Evolutionary conservation across 2,797 vertebrate species (phyloP), one percentile per base, ranked within the genome.

Genomic region (Alexandromys oeconomus): DNA sequence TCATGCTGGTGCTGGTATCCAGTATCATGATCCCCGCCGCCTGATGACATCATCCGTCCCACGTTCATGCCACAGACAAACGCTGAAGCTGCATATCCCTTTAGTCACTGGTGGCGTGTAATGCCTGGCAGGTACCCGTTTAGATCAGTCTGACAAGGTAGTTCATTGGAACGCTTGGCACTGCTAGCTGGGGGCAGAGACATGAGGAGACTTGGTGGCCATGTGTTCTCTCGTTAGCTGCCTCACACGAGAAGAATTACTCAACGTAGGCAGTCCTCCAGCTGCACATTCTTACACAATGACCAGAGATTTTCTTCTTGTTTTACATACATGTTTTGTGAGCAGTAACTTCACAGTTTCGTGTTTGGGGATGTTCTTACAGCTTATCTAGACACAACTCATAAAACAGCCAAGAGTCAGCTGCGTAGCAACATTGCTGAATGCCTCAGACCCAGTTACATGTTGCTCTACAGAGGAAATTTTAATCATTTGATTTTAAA

Each of bases 201-300:
- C n/a, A n/a, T n/a, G n/a, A n/a, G n/a, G n/a, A n/a, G n/a, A n/a
- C n/a, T 67, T 48, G 14, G 59, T 79, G 71, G 63, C 78, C 59
- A n/a, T 65, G 34, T 85, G 69, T 82, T 80, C 87, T 82, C 67
- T 67, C 74, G 61, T 93, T 63, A 78, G 40, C 43, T 89, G 71
- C 94, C 95, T 89, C 87, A 84, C 59, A 85, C 31, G 92, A 71
- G 82, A 91, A 96, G 82, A 94, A 95, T 96, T 96, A 94, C 77
- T 94, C 85, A 79, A 77, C 48, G 34, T 29, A 77, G 92, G 40
- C 90, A 94, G 63, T 5, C 5, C 92, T 95, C 95, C 85, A 95
- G 69, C 81, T 5, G 37, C 81, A 95, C 92, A 97, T 96, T 97
- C 90, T 87, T 96, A 79, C 43, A 7, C 92, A 92, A 43, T 96